phyloP scores from a whole-genome alignment of 2,113 vertebrate genomes.

The Cryptotis parvus region DNA sequence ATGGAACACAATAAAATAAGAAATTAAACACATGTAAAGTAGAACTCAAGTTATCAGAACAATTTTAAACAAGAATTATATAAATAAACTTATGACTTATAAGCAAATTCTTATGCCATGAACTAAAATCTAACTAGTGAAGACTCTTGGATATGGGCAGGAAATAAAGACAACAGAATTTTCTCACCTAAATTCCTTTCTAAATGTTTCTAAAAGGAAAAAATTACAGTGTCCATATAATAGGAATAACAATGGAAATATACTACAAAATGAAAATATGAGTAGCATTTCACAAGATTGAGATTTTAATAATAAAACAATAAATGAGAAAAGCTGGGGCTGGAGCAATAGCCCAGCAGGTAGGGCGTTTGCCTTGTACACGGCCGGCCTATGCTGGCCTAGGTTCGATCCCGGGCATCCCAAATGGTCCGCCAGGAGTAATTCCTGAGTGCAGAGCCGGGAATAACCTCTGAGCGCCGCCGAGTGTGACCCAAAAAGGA shows the following conservation, averaged over 20 bases:
- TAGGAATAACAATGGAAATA: not conserved
- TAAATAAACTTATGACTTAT: not conserved
- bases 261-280: not conserved
- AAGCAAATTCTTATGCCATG: not conserved
- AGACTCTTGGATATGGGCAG: not conserved
- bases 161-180: not conserved
- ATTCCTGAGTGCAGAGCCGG: no score
- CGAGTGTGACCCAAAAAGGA: no score
- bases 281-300: not conserved
- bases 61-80: not conserved
- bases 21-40: not conserved
- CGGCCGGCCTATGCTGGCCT: no score
- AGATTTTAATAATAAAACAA: not conserved
- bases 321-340: not conserved
- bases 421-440: no score
- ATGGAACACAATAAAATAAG: not conserved
- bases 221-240: not conserved
- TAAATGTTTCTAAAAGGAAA: not conserved
- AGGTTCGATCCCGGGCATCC: no score
- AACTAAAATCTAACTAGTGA: not conserved
- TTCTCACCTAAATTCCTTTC: not conserved
- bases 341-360: no score
- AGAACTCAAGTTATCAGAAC: not conserved
- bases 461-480: no score
- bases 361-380: no score